phyloP scores from a whole-genome alignment of 1,140 invertebrate species.

The Lanistes nyassanus region DNA sequence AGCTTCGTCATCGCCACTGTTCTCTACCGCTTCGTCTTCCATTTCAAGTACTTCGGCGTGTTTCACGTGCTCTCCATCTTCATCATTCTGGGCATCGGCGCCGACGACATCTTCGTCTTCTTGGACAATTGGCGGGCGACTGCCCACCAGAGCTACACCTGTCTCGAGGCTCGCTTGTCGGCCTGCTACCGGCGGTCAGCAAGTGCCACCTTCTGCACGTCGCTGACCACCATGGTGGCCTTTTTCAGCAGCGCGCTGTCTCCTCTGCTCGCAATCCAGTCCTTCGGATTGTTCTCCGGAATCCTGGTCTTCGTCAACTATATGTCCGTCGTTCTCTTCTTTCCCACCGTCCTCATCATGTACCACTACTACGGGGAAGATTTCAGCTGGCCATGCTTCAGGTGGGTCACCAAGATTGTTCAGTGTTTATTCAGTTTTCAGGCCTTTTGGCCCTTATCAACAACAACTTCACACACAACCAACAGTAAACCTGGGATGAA shows the following conservation, averaged over 20 bases:
- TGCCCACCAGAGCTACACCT: slow-evolving; percentile 30
- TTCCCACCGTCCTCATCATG: slow-evolving; percentile 57
- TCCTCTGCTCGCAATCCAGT: slow-evolving; percentile 44
- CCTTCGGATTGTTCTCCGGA: slow-evolving; percentile 56
- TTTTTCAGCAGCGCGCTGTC: slow-evolving; percentile 51
- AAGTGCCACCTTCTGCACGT: slow-evolving; percentile 48
- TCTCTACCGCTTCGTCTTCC: slow-evolving; percentile 45
- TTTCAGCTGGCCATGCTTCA: slow-evolving; percentile 35
- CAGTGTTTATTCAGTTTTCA: neutral
- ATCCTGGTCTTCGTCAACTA: slow-evolving; percentile 56
- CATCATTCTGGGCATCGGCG: slow-evolving; percentile 55
- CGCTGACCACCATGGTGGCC: slow-evolving; percentile 53
- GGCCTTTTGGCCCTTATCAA: neutral
- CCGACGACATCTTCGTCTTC: slow-evolving; percentile 55
- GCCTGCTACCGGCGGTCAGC: slow-evolving; percentile 26
- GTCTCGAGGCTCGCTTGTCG: slow-evolving; percentile 42
- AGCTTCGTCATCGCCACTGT: slow-evolving; percentile 48
- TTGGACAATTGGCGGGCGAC: slow-evolving; percentile 51
- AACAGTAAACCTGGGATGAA: neutral
- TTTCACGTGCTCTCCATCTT: slow-evolving; percentile 54
- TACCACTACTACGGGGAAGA: slow-evolving; percentile 46
- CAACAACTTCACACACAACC: neutral
- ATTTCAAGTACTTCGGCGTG: slow-evolving; percentile 51
- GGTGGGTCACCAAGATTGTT: neutral
- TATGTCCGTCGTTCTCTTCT: slow-evolving; percentile 55